Base-by-base conservation (phyloP, 2,113 vertebrate genomes). In the Microtus richardsoni region DNA sequence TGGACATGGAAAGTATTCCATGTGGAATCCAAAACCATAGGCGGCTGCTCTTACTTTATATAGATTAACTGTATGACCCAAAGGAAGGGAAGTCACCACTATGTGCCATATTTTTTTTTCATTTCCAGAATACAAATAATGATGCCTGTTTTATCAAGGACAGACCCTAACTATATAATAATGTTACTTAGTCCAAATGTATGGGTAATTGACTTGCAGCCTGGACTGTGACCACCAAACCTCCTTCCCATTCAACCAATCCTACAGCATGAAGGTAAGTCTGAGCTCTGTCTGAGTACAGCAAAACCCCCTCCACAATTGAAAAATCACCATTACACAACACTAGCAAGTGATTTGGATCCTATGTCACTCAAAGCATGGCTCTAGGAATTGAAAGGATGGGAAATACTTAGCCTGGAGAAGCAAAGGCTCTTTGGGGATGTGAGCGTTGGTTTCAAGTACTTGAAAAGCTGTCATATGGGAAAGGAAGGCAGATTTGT, bases 401-500 rank as follows among this genome's bases (percentile, higher is more conserved):
- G 66, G 92, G 52, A 94, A 92, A 58, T 91, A 75, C 93, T 95
- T 93, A 95, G 97, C 96, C 96, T 91, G 93, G 91, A 92, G 94
- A 92, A 93, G 92, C 44, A 71, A 83, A 92, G 49, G 39, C 89
- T 93, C 94, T 95, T 94, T 41, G 12, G 92, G 95, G 93, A 93
- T 77, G 39, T 78, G 92, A 97, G 73, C 88, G 70, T 24, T 82
- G 82, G 91, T 96, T 93, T 88, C 89, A 97, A 95, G 70, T 93
- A 88, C 94, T 21, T 91, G 95, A 97, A 96, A 93, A 93, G 85
- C 90, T 95, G 93, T 95, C 95, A 83, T 52, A 44, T 47, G 62
- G 90, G 95, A 96, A 93, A 88, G 88, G 91, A 93, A 95, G 92
- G 92, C 79, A 88, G 92, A 95, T 97, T 91, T 96, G 85, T 94